Base-by-base conservation (phyloP, 1,140 invertebrate genomes). In the Drosophila murphyi region DNA sequence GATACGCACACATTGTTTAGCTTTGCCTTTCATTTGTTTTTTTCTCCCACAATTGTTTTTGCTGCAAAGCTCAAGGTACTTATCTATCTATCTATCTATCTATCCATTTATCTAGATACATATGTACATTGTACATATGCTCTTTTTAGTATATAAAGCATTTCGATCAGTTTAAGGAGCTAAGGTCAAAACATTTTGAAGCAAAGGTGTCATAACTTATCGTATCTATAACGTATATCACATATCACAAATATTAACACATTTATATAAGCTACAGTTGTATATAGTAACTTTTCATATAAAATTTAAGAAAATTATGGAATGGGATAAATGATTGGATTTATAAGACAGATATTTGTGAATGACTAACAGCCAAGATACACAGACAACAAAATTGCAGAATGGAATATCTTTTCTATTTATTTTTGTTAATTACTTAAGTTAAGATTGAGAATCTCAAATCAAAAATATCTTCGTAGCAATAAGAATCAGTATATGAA, bases 151-250 rank as follows among this genome's bases (percentile, higher is more conserved):
- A 67, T 64, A 67, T 41, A 65, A 54, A 52, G 78, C 59, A 72
- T 43, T 67, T 54, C 62, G 41, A 61, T 47, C 76, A 62, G 39
- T 51, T 63, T 48, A 68, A 10, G 7, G 48, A 67, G 56, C 39
- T 88, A 86, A 87, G 82, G 83, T 86, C 82, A 86, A 87, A 59
- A 60, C 45, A 77, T 80, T 67, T 62, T 55, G 61, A 72, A 52
- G 73, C 76, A 82, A 82, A 81, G 80, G 59, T 77, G 75, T 74
- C 72, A 74, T 85, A 86, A 77, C 69, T 63, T 32, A 72, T 57
- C 32, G 20, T 31, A 28, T 62, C n/a, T 31, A 37, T 8, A 4
- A 12, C 37, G 8, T 10, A 20, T 20, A 20, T 20, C 20, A 20
- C 20, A 20, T 20, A 20, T 20, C 20, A 20, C 20, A 20, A 20